These are phyloP conservation scores for Carabus problematicus DNA, from an alignment of 2,888 invertebrate genomes.

Conservation along the genomic window DNA sequence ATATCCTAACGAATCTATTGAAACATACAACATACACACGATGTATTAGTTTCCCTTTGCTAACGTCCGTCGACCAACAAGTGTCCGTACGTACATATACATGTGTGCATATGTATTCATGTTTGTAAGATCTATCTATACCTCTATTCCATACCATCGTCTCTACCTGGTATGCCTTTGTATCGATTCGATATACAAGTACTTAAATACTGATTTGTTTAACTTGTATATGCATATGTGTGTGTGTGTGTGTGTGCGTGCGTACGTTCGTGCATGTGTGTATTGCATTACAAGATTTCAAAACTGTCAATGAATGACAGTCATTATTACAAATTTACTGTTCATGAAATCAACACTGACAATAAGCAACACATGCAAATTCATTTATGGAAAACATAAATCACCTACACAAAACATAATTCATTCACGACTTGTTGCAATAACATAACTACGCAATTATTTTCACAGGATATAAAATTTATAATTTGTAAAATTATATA, in stretches of 20 bases:
- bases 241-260: conserved; percentile 10
- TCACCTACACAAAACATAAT: too few species aligned
- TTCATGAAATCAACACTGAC: too few species aligned
- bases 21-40: not conserved
- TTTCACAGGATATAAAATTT: too few species aligned
- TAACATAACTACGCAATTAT: too few species aligned
- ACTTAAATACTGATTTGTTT: not conserved
- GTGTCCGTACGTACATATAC: not conserved
- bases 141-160: not conserved
- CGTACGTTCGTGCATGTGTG: not conserved
- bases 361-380: too few species aligned
- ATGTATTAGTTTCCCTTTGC: conserved; percentile 1
- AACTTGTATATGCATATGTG: not conserved
- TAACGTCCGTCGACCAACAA: conserved; percentile 1
- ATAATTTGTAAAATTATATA: too few species aligned
- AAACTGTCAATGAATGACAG: too few species aligned
- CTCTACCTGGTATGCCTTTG: not conserved
- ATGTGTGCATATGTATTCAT: conserved; percentile 3
- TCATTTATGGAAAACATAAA: too few species aligned
- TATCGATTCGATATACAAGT: not conserved
- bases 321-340: too few species aligned
- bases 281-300: too few species aligned
- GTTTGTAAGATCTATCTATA: conserved; percentile 11
- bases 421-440: too few species aligned
- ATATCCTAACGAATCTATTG: conserved; percentile 38